Percentiles rank a stretch among this genome's conserved stretches.
Evolutionary conservation across 64 coral and sea anemone species (phyloP).

Genomic region (Cladopsammia gracilis): DNA sequence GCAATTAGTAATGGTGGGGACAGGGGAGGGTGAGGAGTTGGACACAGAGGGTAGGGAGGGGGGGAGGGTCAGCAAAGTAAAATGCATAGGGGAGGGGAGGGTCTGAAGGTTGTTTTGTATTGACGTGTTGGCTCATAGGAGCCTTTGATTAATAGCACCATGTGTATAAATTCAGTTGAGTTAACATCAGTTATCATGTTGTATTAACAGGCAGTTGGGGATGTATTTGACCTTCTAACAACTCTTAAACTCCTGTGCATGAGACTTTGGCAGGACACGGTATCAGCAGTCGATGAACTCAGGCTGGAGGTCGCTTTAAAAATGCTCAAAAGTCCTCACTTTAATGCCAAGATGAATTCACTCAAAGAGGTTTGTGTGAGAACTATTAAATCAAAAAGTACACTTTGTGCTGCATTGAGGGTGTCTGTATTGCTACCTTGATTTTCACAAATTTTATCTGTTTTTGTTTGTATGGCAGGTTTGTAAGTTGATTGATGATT

Average conservation of each 20-base stretch:
- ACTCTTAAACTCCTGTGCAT: conserved; percentile 89
- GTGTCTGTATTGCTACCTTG: not conserved
- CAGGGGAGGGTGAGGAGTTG: too few relatives aligned
- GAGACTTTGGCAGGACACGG: conserved; percentile 84
- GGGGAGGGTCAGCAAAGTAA: too few relatives aligned
- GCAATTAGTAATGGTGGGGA: too few relatives aligned
- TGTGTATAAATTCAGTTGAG: too few relatives aligned
- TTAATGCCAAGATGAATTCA: conserved; percentile 98
- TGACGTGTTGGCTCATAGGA: too few relatives aligned
- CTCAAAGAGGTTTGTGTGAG: conserved; percentile 75
- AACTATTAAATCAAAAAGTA: too few relatives aligned
- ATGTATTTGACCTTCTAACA: conserved; percentile 92
- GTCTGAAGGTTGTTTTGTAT: too few relatives aligned
- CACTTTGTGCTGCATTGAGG: too few relatives aligned
- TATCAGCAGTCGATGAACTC: conserved; percentile 89
- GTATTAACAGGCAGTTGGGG: conserved; percentile 82
- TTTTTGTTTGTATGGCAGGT: conserved; percentile 55
- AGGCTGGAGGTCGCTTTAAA: conserved; percentile 92
- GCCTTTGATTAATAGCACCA: too few relatives aligned
- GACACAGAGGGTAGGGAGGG: too few relatives aligned
- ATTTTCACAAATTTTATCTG: not conserved
- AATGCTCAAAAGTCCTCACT: conserved; percentile 94
- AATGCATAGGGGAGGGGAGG: too few relatives aligned
- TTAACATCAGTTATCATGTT: not conserved
- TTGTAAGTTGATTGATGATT: conserved; percentile 93